Evolutionary conservation across 2,888 invertebrate genomes (phyloP), one percentile per base, ranked within the genome.

Genomic region (Slavum lentiscoides): DNA sequence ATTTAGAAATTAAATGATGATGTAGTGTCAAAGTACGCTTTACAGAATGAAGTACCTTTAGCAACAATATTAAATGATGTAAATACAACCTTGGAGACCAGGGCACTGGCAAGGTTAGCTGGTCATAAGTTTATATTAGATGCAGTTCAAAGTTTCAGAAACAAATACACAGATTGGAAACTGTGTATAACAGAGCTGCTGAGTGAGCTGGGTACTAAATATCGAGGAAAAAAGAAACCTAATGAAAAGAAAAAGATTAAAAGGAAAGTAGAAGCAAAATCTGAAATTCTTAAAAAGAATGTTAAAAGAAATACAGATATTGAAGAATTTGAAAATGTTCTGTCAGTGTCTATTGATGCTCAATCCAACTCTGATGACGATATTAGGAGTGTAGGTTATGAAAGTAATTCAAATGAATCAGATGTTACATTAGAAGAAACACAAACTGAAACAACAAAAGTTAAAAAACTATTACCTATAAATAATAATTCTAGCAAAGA

Each of bases 1-100:
- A 83, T 83, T n/a, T 83, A 84, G 84, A 83, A 84, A 82, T 43
- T 84, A 62, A 83, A 84, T 59, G 74, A 76, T 69, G 84, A 84
- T 67, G 83, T 82, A 15, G 82, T 84, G 9, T 77, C 84, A 13
- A 84, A 84, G 58, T 84, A 84, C 76, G 84, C 83, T 5, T 77
- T 84, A 61, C 82, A 83, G 69, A 84, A 84, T 72, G 82, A 83
- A 74, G 81, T 83, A 67, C 82, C 84, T 30, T 11, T 83, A 1
- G 74, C 75, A 19, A 75, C 82, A 21, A 83, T 84, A 55, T 73
- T 84, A n/a, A 82, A 77, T 49, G 82, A 82, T 58, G 83, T 84
- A 82, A 83, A 83, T 76, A 74, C 61, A 68, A 39, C 53, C 21
- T 53, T 82, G n/a, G 83, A 81, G 67, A 82, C 64, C 7, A 82